phyloP scores from a whole-genome alignment of 2,113 vertebrate species.

The Nycticebus coucang region DNA sequence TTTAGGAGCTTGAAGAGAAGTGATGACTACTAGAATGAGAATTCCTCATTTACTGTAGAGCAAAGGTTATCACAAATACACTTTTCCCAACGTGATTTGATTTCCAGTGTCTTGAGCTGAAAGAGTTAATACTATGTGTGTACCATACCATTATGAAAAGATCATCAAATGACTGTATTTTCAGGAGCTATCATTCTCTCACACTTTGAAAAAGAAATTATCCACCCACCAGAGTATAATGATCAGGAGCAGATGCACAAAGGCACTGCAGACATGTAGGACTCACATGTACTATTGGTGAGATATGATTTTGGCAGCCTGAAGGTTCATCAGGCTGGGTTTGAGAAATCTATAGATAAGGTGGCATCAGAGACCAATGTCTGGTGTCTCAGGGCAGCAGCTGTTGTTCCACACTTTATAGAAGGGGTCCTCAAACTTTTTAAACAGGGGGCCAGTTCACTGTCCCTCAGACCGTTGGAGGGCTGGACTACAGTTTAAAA shows the following conservation, averaged over 20 bases:
- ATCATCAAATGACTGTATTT: neutral
- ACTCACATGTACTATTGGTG: neutral
- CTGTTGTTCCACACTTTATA: neutral
- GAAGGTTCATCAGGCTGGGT: neutral
- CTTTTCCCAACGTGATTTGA: neutral
- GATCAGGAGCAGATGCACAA: neutral
- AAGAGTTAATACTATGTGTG: neutral
- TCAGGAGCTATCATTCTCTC: neutral
- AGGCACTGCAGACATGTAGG: neutral
- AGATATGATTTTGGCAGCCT: neutral
- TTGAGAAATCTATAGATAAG: neutral
- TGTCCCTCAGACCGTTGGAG: too few species aligned
- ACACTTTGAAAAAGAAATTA: neutral
- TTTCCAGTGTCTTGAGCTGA: neutral
- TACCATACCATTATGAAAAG: neutral
- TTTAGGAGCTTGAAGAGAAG: neutral
- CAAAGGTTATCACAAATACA: neutral
- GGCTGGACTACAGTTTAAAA: too few species aligned
- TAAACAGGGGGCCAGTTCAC: too few species aligned
- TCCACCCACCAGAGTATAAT: fast-evolving
- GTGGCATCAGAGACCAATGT: neutral
- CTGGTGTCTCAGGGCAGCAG: neutral
- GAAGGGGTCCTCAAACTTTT: too few species aligned
- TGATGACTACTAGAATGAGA: neutral
- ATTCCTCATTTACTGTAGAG: neutral